Percentiles rank a stretch among this genome's conserved stretches.
Conservation (phyloP, 1,140 invertebrate species). For the Ceratoteleas bidentatus region DNA sequence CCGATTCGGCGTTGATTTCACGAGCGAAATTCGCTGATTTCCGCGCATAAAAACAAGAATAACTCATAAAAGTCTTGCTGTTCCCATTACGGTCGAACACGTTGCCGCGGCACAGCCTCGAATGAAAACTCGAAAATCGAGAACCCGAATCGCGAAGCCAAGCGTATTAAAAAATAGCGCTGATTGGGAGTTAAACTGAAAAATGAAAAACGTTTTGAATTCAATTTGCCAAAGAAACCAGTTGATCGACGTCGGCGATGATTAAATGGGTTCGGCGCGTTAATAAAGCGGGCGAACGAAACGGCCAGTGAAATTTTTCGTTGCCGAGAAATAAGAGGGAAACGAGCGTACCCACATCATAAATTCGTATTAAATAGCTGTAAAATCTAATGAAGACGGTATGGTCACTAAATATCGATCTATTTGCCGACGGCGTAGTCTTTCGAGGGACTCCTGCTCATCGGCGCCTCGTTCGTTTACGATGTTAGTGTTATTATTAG, state of each 20-base stretch:
- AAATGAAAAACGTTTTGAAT: not conserved
- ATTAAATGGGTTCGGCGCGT: not conserved
- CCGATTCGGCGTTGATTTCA: too few relatives aligned
- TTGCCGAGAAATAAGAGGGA: constrained; percentile 11
- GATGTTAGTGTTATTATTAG: constrained; percentile 61
- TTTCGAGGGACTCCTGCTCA: constrained; percentile 48
- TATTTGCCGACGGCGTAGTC: constrained; percentile 34
- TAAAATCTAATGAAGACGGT: constrained; percentile 56
- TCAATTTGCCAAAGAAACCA: not conserved
- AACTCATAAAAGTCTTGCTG: too few relatives aligned
- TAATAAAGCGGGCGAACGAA: not conserved
- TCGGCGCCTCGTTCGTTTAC: constrained; percentile 40
- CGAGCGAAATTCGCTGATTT: too few relatives aligned
- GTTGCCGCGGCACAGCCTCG: too few relatives aligned
- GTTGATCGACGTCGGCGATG: not conserved
- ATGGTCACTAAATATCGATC: constrained; percentile 57
- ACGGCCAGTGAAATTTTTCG: constrained; percentile 17
- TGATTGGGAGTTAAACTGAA: too few relatives aligned
- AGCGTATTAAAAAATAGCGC: too few relatives aligned
- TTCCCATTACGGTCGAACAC: too few relatives aligned
- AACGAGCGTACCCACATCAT: constrained; percentile 12
- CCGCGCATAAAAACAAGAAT: too few relatives aligned
- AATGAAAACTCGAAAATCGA: too few relatives aligned
- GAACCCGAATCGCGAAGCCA: too few relatives aligned
- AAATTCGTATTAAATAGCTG: constrained; percentile 45